Percentiles rank a stretch among this genome's conserved stretches.
These are phyloP conservation scores for Tenebrio molitor DNA, from an alignment of 1,140 invertebrate species.

Conservation along the genomic window DNA sequence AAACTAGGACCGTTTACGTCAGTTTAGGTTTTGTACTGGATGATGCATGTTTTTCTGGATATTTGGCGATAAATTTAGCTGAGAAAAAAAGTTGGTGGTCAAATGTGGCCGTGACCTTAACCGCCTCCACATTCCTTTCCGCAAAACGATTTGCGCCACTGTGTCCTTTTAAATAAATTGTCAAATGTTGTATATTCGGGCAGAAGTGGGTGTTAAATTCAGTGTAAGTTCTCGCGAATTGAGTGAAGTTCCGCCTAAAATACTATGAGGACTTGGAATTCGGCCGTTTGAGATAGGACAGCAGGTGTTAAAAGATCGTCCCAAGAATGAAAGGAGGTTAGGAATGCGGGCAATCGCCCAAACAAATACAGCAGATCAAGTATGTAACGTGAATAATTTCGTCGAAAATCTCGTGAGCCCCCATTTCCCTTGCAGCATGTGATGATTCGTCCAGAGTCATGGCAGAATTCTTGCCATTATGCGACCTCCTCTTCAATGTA, in stretches of 20 bases:
- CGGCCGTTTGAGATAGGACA: background rate
- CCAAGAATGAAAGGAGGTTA: conserved; percentile 63
- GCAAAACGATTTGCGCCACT: conserved; percentile 34
- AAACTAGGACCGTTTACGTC: too few relatives aligned
- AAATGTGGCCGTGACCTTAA: conserved; percentile 7
- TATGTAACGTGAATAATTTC: conserved; percentile 38
- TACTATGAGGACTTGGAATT: background rate
- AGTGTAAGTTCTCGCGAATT: background rate
- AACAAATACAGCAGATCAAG: conserved; percentile 59
- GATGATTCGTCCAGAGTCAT: conserved; percentile 64
- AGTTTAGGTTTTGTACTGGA: too few relatives aligned
- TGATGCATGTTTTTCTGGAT: conserved; percentile 8
- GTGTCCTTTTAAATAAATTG: conserved; percentile 45
- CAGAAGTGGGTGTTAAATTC: background rate
- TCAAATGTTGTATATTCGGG: conserved; percentile 35
- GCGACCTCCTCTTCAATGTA: conserved; percentile 92
- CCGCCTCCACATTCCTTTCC: conserved; percentile 26
- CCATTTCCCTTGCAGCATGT: conserved; percentile 56
- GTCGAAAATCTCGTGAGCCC: conserved; percentile 15
- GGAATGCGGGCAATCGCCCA: conserved; percentile 62
- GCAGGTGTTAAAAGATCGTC: conserved; percentile 26
- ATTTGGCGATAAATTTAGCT: too few relatives aligned
- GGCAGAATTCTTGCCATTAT: conserved; percentile 87
- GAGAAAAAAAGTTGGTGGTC: background rate
- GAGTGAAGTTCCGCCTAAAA: background rate